These are phyloP conservation scores for Clanis bilineata DNA, from an alignment of 2,888 invertebrate genomes.

Conservation along the genomic window DNA sequence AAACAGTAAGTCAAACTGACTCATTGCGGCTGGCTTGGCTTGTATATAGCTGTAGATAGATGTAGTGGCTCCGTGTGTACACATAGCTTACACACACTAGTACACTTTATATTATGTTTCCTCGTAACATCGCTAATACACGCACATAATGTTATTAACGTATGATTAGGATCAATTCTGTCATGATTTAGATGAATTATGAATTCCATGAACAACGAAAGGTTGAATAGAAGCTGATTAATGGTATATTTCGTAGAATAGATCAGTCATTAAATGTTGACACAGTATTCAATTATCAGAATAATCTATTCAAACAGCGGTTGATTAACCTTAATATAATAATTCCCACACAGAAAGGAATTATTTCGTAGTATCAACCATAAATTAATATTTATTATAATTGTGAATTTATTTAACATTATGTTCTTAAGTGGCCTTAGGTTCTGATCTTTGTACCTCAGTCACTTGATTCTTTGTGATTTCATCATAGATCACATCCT, in stretches of 20 bases:
- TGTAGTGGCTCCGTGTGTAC: constrained; percentile 49
- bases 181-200: neutral
- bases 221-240: neutral
- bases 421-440: too few relatives aligned
- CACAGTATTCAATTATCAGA: too few relatives aligned
- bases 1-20: constrained; percentile 79
- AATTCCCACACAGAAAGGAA: too few relatives aligned
- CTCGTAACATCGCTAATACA: constrained; percentile 20
- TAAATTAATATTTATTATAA: too few relatives aligned
- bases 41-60: constrained; percentile 56
- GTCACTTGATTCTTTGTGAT: neutral
- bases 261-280: too few relatives aligned
- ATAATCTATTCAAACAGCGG: too few relatives aligned
- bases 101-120: constrained; percentile 27
- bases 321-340: too few relatives aligned
- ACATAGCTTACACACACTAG: constrained; percentile 30
- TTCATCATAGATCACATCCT: neutral
- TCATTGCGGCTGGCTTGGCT: constrained; percentile 77
- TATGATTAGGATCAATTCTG: constrained; percentile 9
- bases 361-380: too few relatives aligned
- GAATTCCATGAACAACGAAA: neutral
- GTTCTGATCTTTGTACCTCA: too few relatives aligned
- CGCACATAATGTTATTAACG: neutral
- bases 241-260: neutral
- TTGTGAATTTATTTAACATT: too few relatives aligned